phyloP scores from a whole-genome alignment of 2,113 vertebrate species.

The human region DNA sequence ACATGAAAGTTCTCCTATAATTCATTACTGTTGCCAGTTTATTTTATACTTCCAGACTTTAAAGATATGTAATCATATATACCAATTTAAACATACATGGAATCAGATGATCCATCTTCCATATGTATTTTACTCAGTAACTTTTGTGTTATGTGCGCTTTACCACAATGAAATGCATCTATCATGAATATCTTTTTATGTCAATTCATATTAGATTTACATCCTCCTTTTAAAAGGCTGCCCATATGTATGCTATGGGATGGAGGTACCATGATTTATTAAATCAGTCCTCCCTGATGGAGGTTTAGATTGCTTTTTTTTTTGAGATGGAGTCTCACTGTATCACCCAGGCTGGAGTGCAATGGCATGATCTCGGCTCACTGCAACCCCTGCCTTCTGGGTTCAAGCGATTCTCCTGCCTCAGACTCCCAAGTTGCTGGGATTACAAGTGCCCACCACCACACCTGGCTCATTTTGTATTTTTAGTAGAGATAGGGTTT shows the following conservation, averaged over 20 bases:
- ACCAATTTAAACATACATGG: constrained; percentile 2
- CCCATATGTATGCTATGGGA: background rate
- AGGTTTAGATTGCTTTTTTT: background rate
- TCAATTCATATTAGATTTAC: background rate
- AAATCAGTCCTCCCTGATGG: background rate
- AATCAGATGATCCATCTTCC: background rate
- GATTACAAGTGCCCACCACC: too few relatives aligned
- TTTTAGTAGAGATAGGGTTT: too few relatives aligned
- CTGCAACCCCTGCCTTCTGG: too few relatives aligned
- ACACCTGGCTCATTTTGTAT: too few relatives aligned
- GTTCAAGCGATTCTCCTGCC: too few relatives aligned
- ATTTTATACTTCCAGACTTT: constrained; percentile 3
- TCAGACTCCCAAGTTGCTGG: too few relatives aligned
- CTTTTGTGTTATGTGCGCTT: constrained; percentile 12
- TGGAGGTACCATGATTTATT: constrained; percentile 12
- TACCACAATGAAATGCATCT: background rate
- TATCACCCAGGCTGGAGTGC: too few relatives aligned
- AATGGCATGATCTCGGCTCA: too few relatives aligned
- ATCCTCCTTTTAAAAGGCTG: background rate
- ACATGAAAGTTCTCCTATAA: background rate
- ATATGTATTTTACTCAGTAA: constrained; percentile 5
- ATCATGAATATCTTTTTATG: constrained; percentile 30
- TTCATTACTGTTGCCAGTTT: background rate
- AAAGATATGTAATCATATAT: background rate
- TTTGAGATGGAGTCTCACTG: too few relatives aligned